Base-by-base conservation (phyloP, 2,888 invertebrate species). In the Hyposoter didymator region DNA sequence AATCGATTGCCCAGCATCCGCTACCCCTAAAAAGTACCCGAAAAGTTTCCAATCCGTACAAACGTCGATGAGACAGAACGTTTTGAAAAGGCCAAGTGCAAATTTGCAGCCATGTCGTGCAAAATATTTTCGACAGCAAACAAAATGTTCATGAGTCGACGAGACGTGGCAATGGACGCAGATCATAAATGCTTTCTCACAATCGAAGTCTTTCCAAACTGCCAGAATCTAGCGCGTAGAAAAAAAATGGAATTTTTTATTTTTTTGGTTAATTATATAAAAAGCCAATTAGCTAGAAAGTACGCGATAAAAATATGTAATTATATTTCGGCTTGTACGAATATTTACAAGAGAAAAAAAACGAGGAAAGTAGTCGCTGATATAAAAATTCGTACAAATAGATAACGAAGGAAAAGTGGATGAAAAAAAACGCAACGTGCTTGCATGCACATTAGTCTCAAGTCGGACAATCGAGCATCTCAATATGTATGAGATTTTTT, bases 191-290 rank as follows among this genome's bases (percentile, higher is more conserved):
- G 84, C 86, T 88, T 79, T 78, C 79, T 64, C 83, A 86, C 80
- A 86, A 88, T 87, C 79, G 82, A 82, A 66, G 88, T 88, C 87
- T 88, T 88, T 87, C 88, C 85, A 86, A 88, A 88, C 88, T 88
- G 88, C 88, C 88, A 88, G 80, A 75, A 22, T 49, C 0, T 79
- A 82, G 84, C 64, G 84, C 59, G 28, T 67, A 55, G 28, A 17
- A 10, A 45, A 62, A 17, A 43, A 35, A 55, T 28, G 55, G 22
- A 8, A 22, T 55, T 28, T 19, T 8, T 55, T 19, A 8, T 55
- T 19, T 55, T 52, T 14, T 17, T n/a, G 47, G n/a, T 17, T 17
- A n/a, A 52, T 22, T 55, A 4, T 28, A 55, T 39, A 10, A 28
- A 28, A 67, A 49, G 52, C 69, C 14, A 75, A 47, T 17, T 39